Base-by-base conservation (phyloP, 2,888 invertebrate species). In the Teleogryllus oceanicus region DNA sequence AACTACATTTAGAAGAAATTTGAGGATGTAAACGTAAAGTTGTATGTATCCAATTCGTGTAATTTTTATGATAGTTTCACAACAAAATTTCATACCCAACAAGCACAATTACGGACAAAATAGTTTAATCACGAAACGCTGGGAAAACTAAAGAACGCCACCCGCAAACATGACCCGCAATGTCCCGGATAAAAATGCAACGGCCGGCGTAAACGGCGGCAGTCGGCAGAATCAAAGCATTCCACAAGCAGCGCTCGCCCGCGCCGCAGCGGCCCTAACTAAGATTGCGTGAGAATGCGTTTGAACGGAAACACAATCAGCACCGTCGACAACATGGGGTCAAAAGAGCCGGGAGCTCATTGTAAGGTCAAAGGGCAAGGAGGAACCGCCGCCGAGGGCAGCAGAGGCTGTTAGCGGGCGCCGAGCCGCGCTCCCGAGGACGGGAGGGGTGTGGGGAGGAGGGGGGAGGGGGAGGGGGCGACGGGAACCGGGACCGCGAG, bases 221-320 rank as follows among this genome's bases (percentile, higher is more conserved):
- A 62, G 13, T n/a, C 62, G 62, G 62, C 62, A n/a, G 13, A 62
- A 62, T 62, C 62, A 62, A 62, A 62, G 62, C 62, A 62, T 62
- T 62, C 62, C 62, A 62, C 62, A 62, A n/a, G 62, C 62, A 11
- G 13, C 16, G 37, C 37, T 8, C 37, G 5, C 37, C 37, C 37
- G 37, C 37, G 16, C 62, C 13, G 62, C 62, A 11, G 62, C 62
- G 16, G 62, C 62, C 62, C 8, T 12, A 10, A 62, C 62, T 62
- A 62, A 62, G 62, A 62, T 62, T 62, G 16, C 62, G 62, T n/a
- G 62, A n/a, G 62, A n/a, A 62, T 62, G 62, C 62, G 62, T 62
- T 62, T 62, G 62, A 62, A 62, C 62, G 62, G 62, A 62, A 62
- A 62, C 62, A 62, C 62, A 62, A 62, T 62, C 62, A 62, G 62